phyloP scores from a whole-genome alignment of 2,888 invertebrate species.

The Lagria hirta region DNA sequence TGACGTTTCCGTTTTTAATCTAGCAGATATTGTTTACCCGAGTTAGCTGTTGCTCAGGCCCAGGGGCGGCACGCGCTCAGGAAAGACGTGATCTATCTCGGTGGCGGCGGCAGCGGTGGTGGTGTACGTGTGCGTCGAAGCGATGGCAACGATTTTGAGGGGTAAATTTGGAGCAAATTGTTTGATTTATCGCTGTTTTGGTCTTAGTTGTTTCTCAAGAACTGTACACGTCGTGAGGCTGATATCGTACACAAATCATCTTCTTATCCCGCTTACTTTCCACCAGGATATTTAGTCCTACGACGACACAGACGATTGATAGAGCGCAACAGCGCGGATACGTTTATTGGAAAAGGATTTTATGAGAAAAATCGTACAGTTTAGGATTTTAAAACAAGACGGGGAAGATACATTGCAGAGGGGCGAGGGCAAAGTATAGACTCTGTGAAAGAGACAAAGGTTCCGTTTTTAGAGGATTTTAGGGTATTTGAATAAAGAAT shows the following conservation, averaged over 20 bases:
- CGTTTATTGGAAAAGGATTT: no score
- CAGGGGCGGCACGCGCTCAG: slow-evolving; percentile 40
- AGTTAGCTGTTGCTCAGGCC: slow-evolving; percentile 45
- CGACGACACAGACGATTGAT: no score
- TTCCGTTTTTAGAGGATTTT: no score
- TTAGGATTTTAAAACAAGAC: no score
- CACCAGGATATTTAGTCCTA: no score
- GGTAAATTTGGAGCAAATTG: slow-evolving; percentile 46
- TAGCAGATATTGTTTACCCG: slow-evolving; percentile 50
- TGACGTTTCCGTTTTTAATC: slow-evolving; percentile 52
- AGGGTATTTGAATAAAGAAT: no score
- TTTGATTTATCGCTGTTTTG: slow-evolving; percentile 45
- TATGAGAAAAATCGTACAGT: no score
- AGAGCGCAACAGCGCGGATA: no score
- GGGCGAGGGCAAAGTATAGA: no score
- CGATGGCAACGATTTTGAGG: slow-evolving; percentile 40
- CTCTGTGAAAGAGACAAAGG: no score
- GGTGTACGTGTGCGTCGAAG: slow-evolving; percentile 41
- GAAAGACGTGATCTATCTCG: slow-evolving; percentile 44
- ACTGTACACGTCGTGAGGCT: slow-evolving; percentile 33
- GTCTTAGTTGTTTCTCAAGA: slow-evolving; percentile 38
- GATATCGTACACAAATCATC: slow-evolving; percentile 36
- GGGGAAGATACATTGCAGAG: no score
- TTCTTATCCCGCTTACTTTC: no score
- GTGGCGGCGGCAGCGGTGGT: slow-evolving; percentile 44